Evolutionary conservation across 2,113 vertebrate species (phyloP).

Genomic region (Thunnus maccoyii): DNA sequence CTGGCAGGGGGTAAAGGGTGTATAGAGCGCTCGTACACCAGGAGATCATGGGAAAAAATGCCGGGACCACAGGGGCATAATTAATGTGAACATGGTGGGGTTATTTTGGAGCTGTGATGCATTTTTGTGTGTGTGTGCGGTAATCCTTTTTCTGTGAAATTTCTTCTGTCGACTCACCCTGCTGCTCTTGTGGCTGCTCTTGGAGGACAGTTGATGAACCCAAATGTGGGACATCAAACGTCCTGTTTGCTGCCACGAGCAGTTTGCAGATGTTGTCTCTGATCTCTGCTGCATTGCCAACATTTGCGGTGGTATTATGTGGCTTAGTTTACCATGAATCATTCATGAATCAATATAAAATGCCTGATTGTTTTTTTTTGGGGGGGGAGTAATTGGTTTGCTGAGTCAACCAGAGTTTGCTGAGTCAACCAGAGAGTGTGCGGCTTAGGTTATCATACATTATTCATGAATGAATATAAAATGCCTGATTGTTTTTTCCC

Average conservation of each 20-base stretch:
- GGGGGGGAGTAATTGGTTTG: not conserved
- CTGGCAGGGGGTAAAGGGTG: conserved; percentile 15
- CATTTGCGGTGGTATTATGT: conserved; percentile 20
- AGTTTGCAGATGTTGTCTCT: conserved; percentile 2
- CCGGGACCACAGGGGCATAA: conserved; percentile 48
- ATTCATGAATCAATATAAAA: not conserved
- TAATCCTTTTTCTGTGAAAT: conserved; percentile 23
- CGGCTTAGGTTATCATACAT: not conserved
- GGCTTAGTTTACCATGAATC: not conserved
- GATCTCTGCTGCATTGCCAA: not conserved
- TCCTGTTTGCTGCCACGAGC: conserved; percentile 25
- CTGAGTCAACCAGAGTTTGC: too few relatives aligned
- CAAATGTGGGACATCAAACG: conserved; percentile 3
- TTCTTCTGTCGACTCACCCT: conserved; percentile 12
- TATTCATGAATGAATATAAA: not conserved
- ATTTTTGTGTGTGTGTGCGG: conserved; percentile 2
- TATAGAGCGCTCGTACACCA: conserved; percentile 40
- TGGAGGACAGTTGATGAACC: not conserved
- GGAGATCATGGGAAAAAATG: conserved; percentile 66
- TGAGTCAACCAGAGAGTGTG: too few relatives aligned
- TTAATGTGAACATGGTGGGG: conserved; percentile 45
- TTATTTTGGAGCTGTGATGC: conserved; percentile 46
- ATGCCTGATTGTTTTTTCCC: not conserved
- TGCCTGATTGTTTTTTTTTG: not conserved
- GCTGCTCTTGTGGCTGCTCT: not conserved